These are phyloP conservation scores for Machimus atricapillus DNA, from an alignment of 2,888 invertebrate genomes.

Conservation along the genomic window DNA sequence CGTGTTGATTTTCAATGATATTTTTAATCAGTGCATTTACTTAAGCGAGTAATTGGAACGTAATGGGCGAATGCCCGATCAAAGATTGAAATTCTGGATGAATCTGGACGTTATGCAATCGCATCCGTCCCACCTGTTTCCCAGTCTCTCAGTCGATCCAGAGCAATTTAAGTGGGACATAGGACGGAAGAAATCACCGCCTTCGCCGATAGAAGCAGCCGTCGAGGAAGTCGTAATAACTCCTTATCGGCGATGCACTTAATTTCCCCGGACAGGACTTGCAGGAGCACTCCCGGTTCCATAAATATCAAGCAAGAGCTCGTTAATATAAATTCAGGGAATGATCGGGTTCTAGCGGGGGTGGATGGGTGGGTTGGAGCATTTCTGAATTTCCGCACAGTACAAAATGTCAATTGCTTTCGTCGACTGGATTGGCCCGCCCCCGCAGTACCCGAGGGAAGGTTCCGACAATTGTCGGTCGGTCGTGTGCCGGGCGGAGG, in stretches of 20 bases:
- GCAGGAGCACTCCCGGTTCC: not conserved
- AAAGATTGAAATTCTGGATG: no score
- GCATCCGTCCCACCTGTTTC: not conserved
- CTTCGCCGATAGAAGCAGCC: not conserved
- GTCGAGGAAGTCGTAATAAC: constrained; percentile 8
- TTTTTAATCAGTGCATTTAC: no score
- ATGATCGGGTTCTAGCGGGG: not conserved
- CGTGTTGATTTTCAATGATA: no score
- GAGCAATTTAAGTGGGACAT: not conserved
- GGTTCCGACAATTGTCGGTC: not conserved
- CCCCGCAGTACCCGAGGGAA: not conserved
- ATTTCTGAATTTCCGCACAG: not conserved
- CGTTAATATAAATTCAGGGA: not conserved
- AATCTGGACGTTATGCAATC: not conserved
- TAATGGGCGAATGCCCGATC: no score
- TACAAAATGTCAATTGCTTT: not conserved
- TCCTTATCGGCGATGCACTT: not conserved
- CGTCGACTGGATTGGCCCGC: not conserved
- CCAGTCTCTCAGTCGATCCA: not conserved
- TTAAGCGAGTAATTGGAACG: no score
- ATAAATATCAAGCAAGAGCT: not conserved
- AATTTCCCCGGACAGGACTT: not conserved
- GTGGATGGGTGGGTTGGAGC: not conserved
- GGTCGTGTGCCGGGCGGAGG: not conserved
- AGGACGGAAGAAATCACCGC: not conserved